Conservation (phyloP, 2,888 invertebrate genomes). For the Eilema griseolum region DNA sequence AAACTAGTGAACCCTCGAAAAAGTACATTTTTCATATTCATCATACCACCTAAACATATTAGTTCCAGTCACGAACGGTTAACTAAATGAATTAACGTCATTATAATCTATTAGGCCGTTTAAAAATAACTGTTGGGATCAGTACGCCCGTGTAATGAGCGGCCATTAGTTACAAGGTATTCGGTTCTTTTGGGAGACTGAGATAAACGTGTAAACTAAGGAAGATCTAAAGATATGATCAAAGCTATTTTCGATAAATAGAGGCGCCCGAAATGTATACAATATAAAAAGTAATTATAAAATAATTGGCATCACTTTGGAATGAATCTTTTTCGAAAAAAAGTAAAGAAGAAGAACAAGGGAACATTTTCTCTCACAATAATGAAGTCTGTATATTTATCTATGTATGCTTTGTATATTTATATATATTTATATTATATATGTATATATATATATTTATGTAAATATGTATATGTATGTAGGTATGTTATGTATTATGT, state of each 20-base stretch:
- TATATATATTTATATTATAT: too few relatives aligned
- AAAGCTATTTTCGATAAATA: background rate
- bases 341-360: too few relatives aligned
- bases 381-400: too few relatives aligned
- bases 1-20: slow-evolving; percentile 25
- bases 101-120: slow-evolving; percentile 62
- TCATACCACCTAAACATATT: slow-evolving; percentile 36
- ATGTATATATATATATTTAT: too few relatives aligned
- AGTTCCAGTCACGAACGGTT: slow-evolving; percentile 43
- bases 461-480: too few relatives aligned
- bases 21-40: slow-evolving; percentile 43
- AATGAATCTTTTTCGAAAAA: too few relatives aligned
- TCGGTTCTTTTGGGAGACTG: background rate
- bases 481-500: too few relatives aligned
- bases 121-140: slow-evolving; percentile 56
- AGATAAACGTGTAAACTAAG: background rate
- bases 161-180: slow-evolving; percentile 36
- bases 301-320: too few relatives aligned
- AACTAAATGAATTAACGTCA: slow-evolving; percentile 55
- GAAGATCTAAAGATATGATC: slow-evolving; percentile 10
- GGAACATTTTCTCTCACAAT: too few relatives aligned
- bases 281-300: background rate
- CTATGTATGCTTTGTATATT: too few relatives aligned
- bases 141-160: slow-evolving; percentile 52
- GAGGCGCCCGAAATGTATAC: background rate